Percentiles rank a stretch among this genome's conserved stretches.
These are phyloP conservation scores for Pollachius pollachius DNA, from an alignment of 2,113 vertebrate species.

Conservation along the genomic window DNA sequence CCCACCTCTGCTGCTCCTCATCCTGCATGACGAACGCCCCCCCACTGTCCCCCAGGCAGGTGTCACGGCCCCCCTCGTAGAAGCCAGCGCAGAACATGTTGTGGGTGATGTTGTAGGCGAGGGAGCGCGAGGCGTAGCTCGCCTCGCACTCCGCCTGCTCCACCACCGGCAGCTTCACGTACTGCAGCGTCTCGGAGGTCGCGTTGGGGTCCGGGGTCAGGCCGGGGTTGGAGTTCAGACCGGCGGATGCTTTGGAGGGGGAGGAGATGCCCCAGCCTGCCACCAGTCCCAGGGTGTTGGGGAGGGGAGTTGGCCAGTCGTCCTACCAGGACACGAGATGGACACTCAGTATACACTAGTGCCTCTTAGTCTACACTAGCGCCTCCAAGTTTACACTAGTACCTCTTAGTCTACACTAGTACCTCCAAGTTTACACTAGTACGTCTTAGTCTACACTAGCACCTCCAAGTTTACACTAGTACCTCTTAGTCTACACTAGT, in stretches of 20 bases:
- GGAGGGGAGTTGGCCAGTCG: conserved; percentile 62
- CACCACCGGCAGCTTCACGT: conserved; percentile 91
- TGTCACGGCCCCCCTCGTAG: conserved; percentile 88
- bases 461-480: no score
- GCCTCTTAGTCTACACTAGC: no score
- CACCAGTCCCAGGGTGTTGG: conserved; percentile 85
- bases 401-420: no score
- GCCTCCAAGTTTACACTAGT: no score
- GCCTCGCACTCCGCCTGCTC: conserved; percentile 83
- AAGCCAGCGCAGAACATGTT: conserved; percentile 98
- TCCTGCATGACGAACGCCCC: conserved; percentile 89
- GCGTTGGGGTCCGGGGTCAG: conserved; percentile 69
- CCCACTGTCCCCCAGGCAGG: conserved; percentile 93
- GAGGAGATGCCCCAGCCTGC: conserved; percentile 92
- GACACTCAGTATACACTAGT: no score
- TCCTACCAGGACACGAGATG: conserved; percentile 35
- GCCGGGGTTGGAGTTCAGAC: conserved; percentile 63
- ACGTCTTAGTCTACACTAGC: no score
- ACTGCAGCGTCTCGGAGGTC: conserved; percentile 87
- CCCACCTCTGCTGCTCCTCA: conserved; percentile 75
- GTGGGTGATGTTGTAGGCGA: conserved; percentile 89
- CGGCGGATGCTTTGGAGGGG: conserved; percentile 52
- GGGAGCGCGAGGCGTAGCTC: conserved; percentile 87
- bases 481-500: no score
- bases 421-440: no score